phyloP scores from a whole-genome alignment of 2,113 vertebrate genomes.

The Geococcyx californianus region DNA sequence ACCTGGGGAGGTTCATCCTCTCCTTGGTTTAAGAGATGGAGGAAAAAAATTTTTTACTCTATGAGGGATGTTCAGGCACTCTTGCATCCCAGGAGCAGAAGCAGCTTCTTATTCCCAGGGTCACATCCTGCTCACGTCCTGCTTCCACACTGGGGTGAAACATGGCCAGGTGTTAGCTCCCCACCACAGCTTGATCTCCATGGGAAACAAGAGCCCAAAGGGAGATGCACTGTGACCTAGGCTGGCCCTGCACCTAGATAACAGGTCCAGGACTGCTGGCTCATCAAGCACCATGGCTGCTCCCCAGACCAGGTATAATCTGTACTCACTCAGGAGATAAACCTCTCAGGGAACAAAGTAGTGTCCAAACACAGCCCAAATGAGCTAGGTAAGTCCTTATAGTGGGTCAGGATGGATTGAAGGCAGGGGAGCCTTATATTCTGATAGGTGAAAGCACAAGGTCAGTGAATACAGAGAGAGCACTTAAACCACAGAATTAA shows the following conservation, averaged over 20 bases:
- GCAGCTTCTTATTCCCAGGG: not conserved
- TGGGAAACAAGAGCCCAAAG: not conserved
- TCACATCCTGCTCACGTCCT: not conserved
- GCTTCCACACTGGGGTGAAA: not conserved
- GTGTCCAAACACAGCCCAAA: too few species aligned
- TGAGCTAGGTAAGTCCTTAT: not conserved
- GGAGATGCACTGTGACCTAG: not conserved
- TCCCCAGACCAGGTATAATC: not conserved
- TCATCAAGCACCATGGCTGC: not conserved
- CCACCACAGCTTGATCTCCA: not conserved
- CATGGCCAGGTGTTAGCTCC: not conserved
- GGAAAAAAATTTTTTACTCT: not conserved
- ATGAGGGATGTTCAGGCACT: not conserved
- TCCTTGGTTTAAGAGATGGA: not conserved
- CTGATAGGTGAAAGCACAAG: not conserved
- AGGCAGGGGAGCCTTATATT: not conserved
- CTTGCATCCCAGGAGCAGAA: not conserved
- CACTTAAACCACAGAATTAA: fast-evolving
- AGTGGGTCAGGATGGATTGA: not conserved
- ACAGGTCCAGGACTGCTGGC: not conserved
- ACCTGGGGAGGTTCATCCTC: not conserved
- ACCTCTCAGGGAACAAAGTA: not conserved
- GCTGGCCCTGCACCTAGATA: not conserved
- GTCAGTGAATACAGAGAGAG: not conserved
- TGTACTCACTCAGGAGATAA: not conserved